Base-by-base conservation (phyloP, 2,797 vertebrate genomes). In the Hypotaenidia philippensis region DNA sequence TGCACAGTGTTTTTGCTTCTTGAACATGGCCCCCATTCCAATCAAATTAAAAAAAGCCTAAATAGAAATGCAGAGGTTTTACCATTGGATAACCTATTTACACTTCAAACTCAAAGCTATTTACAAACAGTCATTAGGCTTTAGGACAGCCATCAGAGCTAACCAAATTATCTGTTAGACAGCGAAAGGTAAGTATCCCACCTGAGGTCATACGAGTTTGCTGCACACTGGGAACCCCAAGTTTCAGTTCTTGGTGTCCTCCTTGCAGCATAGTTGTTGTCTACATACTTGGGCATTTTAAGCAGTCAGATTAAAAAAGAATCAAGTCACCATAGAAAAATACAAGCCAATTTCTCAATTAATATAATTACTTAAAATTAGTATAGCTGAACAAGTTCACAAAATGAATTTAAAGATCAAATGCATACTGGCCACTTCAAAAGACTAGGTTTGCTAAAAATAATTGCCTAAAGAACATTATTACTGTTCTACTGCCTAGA, bases 331-430 rank as follows among this genome's bases (percentile, higher is more conserved):
- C 29, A 40, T 6, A 82, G 76, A 86, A 70, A 49, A 63, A 79
- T 57, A 83, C 47, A 87, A 52, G 23, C 27, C 65, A 87, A 77
- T 11, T 77, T 63, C 80, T 91, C 76, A 94, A 93, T 81, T 65
- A 82, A 83, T 89, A 68, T 83, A 94, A 97, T 96, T 84, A 96
- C 83, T 79, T 91, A 90, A 95, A 97, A 97, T 90, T 85, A 94
- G 76, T 87, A 87, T 32, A 93, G 80, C 61, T 97, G 85, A 97
- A 60, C 84, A 95, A 96, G 83, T 94, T 93, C 95, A 96, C 89
- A 94, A 89, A 95, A 94, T 72, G 4, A 17, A 95, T 96, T 97
- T 92, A 89, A 96, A 95, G 92, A 97, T 91, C 94, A 96, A 96
- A 97, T 88, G 91, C 36, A 40, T 96, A 94, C 90, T 23, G 88